Evolutionary conservation across 1,140 invertebrate species (phyloP), one percentile per base, ranked within the genome.

Genomic region (Drosophila hydei): DNA sequence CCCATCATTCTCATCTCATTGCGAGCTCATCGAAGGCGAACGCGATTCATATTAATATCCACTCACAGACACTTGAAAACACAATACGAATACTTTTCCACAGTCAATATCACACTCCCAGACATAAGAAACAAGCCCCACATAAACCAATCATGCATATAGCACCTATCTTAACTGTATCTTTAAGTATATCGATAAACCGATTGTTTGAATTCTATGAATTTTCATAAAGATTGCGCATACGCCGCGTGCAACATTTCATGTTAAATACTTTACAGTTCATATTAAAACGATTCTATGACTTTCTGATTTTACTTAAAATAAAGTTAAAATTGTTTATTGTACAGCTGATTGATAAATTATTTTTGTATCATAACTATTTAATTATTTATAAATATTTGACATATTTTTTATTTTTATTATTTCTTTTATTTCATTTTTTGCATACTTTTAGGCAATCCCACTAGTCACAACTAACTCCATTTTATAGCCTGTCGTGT

Each of bases 391-490:
- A 23, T 42, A n/a, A 16, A 47, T 16, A n/a, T 40, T 61, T 61
- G 52, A 27, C 25, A 30, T 58, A 62, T 73, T 43, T 52, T 18
- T 51, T 58, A 40, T 54, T 38, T 23, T 30, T 54, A 48, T 38
- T 56, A 23, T 80, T 48, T 42, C 52, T 69, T 65, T 36, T 63
- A 23, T 36, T 65, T 79, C 56, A 55, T 65, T 67, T 75, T 80
- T 72, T 81, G 78, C 73, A 89, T 89, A 73, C 43, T 90, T 90
- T 74, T 91, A 91, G 89, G 89, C 70, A 91, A 90, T 65, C 89
- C 89, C 79, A 89, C 85, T 90, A 91, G 89, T 89, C 89, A 91
- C 75, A 87, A 90, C 80, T 87, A 91, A 91, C 88, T 73, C 70
- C 87, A 89, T 40, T 47, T 75, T 55, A 33, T 33, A 75, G 65